These are phyloP conservation scores for Aporophyla lueneburgensis DNA, from an alignment of 2,888 invertebrate species.

Conservation along the genomic window DNA sequence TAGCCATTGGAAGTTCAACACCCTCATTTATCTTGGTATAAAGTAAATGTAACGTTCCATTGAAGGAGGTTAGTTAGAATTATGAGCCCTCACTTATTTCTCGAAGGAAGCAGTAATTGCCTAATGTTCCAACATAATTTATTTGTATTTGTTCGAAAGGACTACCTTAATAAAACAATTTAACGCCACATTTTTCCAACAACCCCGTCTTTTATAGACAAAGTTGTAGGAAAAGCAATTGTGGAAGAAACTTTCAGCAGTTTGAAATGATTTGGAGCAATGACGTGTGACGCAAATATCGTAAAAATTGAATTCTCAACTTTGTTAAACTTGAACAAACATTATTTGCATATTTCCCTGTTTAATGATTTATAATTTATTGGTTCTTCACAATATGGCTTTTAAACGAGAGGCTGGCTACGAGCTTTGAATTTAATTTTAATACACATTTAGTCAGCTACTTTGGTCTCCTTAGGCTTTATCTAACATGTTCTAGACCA, in stretches of 20 bases:
- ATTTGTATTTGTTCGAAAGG: not conserved
- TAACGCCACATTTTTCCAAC: conserved; percentile 8
- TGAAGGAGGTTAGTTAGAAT: not conserved
- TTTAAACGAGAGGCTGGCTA: not conserved
- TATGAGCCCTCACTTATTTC: not conserved
- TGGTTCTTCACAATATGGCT: not conserved
- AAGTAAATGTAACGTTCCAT: conserved; percentile 6
- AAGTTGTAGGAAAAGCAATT: conserved; percentile 19
- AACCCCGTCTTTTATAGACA: not conserved
- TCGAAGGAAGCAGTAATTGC: not conserved
- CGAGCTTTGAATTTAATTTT: not conserved
- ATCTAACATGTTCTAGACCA: not conserved
- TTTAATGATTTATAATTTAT: not conserved
- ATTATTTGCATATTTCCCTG: not conserved
- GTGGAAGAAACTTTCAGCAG: not conserved
- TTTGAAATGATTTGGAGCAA: conserved; percentile 5
- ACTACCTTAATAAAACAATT: conserved; percentile 12
- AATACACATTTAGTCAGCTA: not conserved
- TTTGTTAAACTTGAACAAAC: not conserved
- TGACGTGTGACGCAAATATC: not conserved
- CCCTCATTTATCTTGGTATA: not conserved
- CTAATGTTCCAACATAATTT: conserved; percentile 25
- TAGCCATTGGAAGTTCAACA: not conserved
- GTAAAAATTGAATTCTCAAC: not conserved
- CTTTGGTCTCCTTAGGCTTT: not conserved